Evolutionary conservation across 2,888 invertebrate genomes (phyloP).

Genomic region (Pantelozetes paolii): DNA sequence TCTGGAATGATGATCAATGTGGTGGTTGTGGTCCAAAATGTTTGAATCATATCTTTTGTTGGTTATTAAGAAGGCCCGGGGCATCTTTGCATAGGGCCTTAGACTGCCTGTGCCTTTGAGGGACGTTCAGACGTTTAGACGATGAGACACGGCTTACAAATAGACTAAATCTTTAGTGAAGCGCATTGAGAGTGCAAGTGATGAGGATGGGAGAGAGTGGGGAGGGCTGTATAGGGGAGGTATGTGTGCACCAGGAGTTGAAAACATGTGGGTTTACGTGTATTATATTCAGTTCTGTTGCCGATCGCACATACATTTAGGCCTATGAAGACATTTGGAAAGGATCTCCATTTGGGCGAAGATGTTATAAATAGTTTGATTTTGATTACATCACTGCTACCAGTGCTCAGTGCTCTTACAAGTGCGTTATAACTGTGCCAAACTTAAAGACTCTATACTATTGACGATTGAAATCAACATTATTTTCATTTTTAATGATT

Average conservation of each 20-base stretch:
- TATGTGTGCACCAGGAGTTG: conserved; percentile 2
- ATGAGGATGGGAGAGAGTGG: conserved; percentile 1
- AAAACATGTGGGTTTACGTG: conserved; percentile 23
- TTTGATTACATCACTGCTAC: conserved; percentile 22
- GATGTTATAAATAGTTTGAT: conserved; percentile 24
- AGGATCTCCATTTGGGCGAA: conserved; percentile 29
- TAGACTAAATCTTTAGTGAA: background rate
- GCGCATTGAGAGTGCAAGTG: conserved; percentile 21
- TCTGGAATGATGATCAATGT: conserved; percentile 50
- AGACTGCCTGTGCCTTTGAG: background rate
- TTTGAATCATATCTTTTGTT: conserved; percentile 59
- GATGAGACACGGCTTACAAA: background rate
- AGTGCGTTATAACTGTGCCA: background rate
- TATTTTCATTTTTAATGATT: too few species aligned
- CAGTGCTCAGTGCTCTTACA: conserved; percentile 19
- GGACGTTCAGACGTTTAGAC: background rate
- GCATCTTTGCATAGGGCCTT: conserved; percentile 54
- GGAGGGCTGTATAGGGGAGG: conserved; percentile 9
- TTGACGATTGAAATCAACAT: too few species aligned
- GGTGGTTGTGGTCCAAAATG: conserved; percentile 51
- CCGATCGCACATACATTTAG: background rate
- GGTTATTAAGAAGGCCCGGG: conserved; percentile 63
- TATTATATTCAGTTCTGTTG: background rate
- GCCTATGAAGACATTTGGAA: conserved; percentile 20
- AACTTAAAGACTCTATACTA: too few species aligned